These are phyloP conservation scores for Cheirogaleus medius DNA, from an alignment of 2,113 vertebrate genomes.

Conservation along the genomic window DNA sequence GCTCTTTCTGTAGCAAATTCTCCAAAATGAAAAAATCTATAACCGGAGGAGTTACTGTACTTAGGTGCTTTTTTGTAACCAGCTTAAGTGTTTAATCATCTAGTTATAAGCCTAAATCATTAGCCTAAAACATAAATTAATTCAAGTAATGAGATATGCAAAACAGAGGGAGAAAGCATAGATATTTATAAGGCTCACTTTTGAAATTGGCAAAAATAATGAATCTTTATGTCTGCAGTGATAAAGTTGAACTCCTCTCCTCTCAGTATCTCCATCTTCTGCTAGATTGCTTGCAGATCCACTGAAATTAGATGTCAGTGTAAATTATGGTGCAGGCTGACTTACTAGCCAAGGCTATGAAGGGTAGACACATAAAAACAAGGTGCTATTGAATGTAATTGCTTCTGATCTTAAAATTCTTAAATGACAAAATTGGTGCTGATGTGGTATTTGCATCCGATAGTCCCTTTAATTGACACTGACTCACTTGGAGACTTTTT, in stretches of 20 bases:
- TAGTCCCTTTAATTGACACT: conserved; percentile 85
- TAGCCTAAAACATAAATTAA: conserved; percentile 82
- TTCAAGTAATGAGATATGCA: conserved; percentile 85
- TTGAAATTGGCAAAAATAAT: conserved; percentile 86
- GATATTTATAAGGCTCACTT: conserved; percentile 77
- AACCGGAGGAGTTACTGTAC: conserved; percentile 31
- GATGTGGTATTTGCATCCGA: conserved; percentile 91
- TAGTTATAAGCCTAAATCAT: conserved; percentile 80
- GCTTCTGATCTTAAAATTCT: conserved; percentile 89
- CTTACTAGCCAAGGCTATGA: conserved; percentile 86
- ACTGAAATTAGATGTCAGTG: conserved; percentile 96
- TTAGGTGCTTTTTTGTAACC: conserved; percentile 62
- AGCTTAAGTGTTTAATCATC: conserved; percentile 79
- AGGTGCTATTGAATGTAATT: conserved; percentile 91
- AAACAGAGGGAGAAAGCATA: conserved; percentile 64
- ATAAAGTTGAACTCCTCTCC: conserved; percentile 85
- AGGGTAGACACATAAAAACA: conserved; percentile 88
- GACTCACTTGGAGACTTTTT: conserved; percentile 74
- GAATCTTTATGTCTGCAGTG: conserved; percentile 84
- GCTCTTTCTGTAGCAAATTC: conserved; percentile 55
- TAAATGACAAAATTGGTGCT: conserved; percentile 91
- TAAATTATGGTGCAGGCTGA: conserved; percentile 90
- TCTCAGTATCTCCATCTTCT: conserved; percentile 86
- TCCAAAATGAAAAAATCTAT: conserved; percentile 73
- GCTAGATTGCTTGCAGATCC: conserved; percentile 89